Evolutionary conservation across 2,113 vertebrate genomes (phyloP), one percentile per base, ranked within the genome.

Genomic region (Lathamus discolor): DNA sequence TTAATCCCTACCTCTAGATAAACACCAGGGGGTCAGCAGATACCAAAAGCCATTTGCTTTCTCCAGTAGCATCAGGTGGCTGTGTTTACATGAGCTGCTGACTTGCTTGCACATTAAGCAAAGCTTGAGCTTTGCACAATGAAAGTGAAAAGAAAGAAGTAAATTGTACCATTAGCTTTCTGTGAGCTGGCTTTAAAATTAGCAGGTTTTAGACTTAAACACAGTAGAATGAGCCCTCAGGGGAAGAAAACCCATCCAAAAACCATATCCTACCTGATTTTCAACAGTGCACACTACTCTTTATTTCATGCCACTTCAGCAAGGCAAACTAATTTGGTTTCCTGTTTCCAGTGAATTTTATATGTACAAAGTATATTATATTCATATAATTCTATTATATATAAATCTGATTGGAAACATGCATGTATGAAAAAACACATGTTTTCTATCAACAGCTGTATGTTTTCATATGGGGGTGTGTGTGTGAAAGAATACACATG

Each of bases 131-230:
- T 67, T 16, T n/a, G 57, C 66, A 84, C 87, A 97, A 86, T 9
- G 86, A 91, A 95, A 95, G 85, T 87, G 92, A 93, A 91, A 93
- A 85, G 12, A 81, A 88, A 81, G 20, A 52, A 90, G 27, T 55
- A n/a, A 77, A 44, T 43, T 12, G 1, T 59, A 18, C 55, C 28
- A 63, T 59, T 64, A 51, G 44, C 62, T 33, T 81, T 70, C 64
- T 63, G 51, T 24, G 54, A 84, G 33, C 49, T 51, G 83, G 17
- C 83, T 95, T 91, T 89, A 91, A 84, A 95, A 92, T 86, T 33
- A 93, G n/a, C 64, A 55, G 61, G 39, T 59, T 92, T 67, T 55
- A 78, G 80, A 22, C 24, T 68, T 51, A 64, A 83, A 57, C n/a
- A 44, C n/a, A 37, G 55, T 67, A 59, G 64, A 86, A 86, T 2